Evolutionary conservation across 2,113 vertebrate species (phyloP).

Genomic region (Chlamydotis undulata): DNA sequence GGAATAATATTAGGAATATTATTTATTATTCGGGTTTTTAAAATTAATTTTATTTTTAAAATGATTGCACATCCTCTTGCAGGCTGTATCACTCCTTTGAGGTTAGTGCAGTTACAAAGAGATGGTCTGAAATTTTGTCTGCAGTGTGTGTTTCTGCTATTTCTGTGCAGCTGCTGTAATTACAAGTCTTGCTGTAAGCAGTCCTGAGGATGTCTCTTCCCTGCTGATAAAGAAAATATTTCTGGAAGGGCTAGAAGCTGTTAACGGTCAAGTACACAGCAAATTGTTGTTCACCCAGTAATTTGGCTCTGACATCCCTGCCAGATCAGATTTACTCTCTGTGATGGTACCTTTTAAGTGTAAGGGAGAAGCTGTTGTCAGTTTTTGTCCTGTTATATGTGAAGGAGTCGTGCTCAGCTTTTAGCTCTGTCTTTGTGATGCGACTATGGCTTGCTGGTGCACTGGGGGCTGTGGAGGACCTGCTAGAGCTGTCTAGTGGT

Average conservation of each 20-base stretch:
- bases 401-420: not conserved
- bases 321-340: not conserved
- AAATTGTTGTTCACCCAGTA: not conserved
- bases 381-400: not conserved
- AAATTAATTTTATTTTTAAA: not conserved
- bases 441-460: not conserved
- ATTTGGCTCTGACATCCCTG: not conserved
- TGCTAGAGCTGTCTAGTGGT: not conserved
- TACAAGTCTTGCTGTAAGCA: not conserved
- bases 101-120: not conserved
- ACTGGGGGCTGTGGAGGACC: not conserved
- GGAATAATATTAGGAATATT: not conserved
- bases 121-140: not conserved
- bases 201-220: not conserved
- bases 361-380: not conserved
- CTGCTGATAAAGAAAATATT: not conserved
- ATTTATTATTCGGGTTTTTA: not conserved
- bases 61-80: not conserved
- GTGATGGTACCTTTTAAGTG: not conserved
- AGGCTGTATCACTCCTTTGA: not conserved
- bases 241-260: not conserved
- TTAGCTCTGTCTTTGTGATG: not conserved
- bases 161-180: not conserved
- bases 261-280: not conserved
- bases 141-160: not conserved